Percentiles rank a stretch among this genome's conserved stretches.
phyloP scores from a whole-genome alignment of 2,888 invertebrate genomes.

The Dyspetes luteomarginatus region DNA sequence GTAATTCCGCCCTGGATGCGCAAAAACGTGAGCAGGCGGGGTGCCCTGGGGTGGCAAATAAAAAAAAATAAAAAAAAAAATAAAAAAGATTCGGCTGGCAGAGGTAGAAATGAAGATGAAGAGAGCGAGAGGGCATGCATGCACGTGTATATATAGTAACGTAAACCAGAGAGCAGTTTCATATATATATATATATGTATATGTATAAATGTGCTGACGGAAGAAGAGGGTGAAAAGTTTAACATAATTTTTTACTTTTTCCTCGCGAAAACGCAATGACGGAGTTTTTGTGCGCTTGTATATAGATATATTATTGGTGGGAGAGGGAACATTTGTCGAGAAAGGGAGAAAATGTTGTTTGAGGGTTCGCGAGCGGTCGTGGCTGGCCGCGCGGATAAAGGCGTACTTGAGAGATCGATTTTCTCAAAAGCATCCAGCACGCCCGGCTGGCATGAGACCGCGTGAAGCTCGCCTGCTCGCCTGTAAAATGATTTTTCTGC shows the following conservation, averaged over 20 bases:
- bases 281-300: neutral
- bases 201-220: neutral
- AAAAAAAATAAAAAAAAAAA: slow-evolving; percentile 8
- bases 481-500: slow-evolving; percentile 59
- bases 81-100: slow-evolving; percentile 22
- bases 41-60: neutral
- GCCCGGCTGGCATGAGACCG: neutral
- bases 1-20: slow-evolving; percentile 52
- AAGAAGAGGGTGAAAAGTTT: slow-evolving; percentile 39
- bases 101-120: slow-evolving; percentile 5
- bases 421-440: slow-evolving; percentile 18
- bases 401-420: slow-evolving; percentile 48
- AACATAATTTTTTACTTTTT: too few relatives aligned
- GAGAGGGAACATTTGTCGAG: slow-evolving; percentile 8
- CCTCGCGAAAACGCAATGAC: slow-evolving; percentile 48
- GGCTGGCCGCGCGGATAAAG: neutral
- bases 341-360: slow-evolving; percentile 5
- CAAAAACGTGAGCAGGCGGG: neutral
- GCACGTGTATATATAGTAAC: slow-evolving; percentile 45
- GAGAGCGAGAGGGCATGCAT: slow-evolving; percentile 36
- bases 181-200: slow-evolving; percentile 6
- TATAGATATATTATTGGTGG: neutral
- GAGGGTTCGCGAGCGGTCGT: slow-evolving; percentile 4
- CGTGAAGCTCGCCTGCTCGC: slow-evolving; percentile 8
- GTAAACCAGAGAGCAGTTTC: slow-evolving; percentile 30